These are phyloP conservation scores for Onychorhynchus coronatus DNA, from an alignment of 2,113 vertebrate genomes.

Conservation along the genomic window DNA sequence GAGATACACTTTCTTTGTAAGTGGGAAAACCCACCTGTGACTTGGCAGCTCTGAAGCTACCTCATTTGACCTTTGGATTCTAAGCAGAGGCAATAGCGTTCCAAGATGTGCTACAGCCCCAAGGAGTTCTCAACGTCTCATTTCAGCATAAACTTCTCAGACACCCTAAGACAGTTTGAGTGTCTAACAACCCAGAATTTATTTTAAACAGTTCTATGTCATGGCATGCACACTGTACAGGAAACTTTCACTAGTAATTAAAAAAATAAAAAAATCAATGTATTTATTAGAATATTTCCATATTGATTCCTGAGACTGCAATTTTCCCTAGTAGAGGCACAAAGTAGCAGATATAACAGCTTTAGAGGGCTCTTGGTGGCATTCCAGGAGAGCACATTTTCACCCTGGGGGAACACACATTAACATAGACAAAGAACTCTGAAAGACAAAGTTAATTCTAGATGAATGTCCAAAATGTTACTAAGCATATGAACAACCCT, in stretches of 20 bases:
- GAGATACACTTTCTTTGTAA: background rate
- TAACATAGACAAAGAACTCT: background rate
- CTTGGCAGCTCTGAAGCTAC: background rate
- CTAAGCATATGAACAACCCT: background rate
- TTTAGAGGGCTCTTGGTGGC: background rate
- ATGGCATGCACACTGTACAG: background rate
- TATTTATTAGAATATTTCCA: background rate
- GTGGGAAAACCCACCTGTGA: background rate
- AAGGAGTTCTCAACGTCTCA: background rate
- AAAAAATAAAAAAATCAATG: background rate
- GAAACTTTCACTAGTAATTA: background rate
- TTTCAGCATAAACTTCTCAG: background rate
- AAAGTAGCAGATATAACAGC: background rate
- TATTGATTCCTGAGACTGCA: background rate
- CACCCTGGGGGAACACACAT: background rate
- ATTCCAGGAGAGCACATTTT: background rate
- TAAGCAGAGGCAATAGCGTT: background rate
- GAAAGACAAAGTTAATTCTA: background rate
- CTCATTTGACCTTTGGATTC: background rate
- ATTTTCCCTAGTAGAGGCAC: background rate
- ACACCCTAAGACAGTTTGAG: background rate
- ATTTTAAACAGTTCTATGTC: background rate
- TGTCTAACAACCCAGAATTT: background rate
- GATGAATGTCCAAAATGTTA: background rate
- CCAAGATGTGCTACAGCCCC: background rate